A percentile compares a stretch with the other conserved stretches of the same genome.
phyloP scores from a whole-genome alignment of 2,113 vertebrate genomes.

The Thymallus thymallus region DNA sequence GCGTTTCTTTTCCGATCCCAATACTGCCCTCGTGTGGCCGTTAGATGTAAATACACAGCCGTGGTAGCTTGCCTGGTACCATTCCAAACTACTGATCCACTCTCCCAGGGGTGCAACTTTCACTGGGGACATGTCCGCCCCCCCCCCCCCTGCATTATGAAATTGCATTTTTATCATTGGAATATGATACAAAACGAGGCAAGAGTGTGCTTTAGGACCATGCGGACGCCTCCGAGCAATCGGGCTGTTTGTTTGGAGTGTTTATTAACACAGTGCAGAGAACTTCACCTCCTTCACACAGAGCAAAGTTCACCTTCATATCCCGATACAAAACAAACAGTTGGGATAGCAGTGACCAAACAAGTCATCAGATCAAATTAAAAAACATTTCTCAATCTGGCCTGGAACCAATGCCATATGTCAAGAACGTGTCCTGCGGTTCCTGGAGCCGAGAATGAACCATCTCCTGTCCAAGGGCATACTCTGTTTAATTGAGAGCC shows the following conservation, averaged over 20 bases:
- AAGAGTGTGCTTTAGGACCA: no score
- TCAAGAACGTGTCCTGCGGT: conserved; percentile 60
- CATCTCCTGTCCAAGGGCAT: conserved; percentile 11
- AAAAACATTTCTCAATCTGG: background rate
- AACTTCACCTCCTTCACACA: background rate
- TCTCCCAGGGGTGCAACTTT: conserved; percentile 72
- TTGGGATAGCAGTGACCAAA: background rate
- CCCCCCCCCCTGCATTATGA: no score
- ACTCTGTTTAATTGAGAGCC: background rate
- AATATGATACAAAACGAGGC: no score
- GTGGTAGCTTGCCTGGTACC: conserved; percentile 5
- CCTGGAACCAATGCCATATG: conserved; percentile 50
- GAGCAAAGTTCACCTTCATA: background rate
- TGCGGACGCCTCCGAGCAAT: no score
- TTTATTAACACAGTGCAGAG: conserved; percentile 76
- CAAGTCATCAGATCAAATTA: background rate
- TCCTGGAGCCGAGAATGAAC: conserved; percentile 60
- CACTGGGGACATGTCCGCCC: no score
- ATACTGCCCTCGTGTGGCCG: no score
- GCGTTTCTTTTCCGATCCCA: no score
- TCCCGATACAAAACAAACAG: background rate
- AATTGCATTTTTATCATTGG: no score
- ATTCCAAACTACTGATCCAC: conserved; percentile 33
- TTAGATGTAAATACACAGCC: no score
- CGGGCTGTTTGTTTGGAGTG: no score